A percentile compares a stretch with the other conserved stretches of the same genome.
Evolutionary conservation across 2,113 vertebrate genomes (phyloP).

Genomic region (Leptodactylus fuscus): DNA sequence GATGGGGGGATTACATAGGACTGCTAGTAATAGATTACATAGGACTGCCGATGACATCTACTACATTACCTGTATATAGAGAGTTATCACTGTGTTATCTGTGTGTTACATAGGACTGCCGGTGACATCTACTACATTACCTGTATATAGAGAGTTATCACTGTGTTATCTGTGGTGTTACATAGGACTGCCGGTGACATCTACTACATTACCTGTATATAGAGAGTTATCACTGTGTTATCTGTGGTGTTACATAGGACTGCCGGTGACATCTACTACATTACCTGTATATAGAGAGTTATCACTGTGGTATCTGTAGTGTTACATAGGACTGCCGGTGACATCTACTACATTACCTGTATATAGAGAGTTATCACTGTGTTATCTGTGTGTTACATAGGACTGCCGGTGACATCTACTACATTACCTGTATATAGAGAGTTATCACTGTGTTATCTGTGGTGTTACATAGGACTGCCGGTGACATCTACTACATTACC

Average conservation of each 20-base stretch:
- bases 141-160: background rate
- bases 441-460: no score
- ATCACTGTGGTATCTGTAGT: background rate
- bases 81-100: background rate
- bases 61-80: background rate
- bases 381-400: background rate
- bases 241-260: constrained; percentile 2
- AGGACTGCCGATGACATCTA: background rate
- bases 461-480: no score
- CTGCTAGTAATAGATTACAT: no score
- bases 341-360: background rate
- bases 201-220: background rate
- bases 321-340: background rate
- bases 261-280: background rate
- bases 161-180: background rate
- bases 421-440: background rate
- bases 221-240: background rate
- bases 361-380: background rate
- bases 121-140: background rate
- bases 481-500: no score
- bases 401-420: background rate
- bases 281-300: background rate
- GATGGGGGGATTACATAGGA: background rate
- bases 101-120: constrained; percentile 7
- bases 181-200: background rate